These are phyloP conservation scores for Thera obeliscata DNA, from an alignment of 2,888 invertebrate genomes.

Conservation along the genomic window DNA sequence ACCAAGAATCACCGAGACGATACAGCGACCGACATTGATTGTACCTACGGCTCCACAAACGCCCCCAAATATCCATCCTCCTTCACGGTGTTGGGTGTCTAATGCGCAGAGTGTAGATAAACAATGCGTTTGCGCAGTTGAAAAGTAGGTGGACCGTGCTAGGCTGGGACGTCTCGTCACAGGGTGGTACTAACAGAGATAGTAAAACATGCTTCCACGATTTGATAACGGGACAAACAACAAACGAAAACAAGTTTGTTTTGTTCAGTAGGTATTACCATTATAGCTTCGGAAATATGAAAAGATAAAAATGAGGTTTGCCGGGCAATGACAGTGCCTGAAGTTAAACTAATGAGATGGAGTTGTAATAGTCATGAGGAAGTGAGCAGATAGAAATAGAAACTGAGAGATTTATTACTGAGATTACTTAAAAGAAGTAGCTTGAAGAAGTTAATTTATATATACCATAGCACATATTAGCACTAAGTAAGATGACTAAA, in stretches of 20 bases:
- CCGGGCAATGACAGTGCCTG: no score
- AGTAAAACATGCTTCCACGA: constrained; percentile 17
- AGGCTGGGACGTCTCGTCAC: constrained; percentile 19
- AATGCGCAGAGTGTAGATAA: constrained; percentile 12
- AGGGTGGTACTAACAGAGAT: constrained; percentile 8
- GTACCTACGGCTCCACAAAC: neutral
- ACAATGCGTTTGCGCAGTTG: constrained; percentile 13
- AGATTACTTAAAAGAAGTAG: no score
- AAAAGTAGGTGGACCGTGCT: constrained; percentile 17
- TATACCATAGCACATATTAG: no score
- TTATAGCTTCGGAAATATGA: neutral
- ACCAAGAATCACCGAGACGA: no score
- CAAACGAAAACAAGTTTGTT: neutral
- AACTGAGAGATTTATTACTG: no score
- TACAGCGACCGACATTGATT: no score
- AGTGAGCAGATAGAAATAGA: no score
- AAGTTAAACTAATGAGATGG: no score
- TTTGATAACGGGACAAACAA: constrained; percentile 12
- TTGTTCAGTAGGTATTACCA: neutral
- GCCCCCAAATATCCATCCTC: neutral
- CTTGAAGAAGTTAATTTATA: no score
- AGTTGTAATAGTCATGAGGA: no score
- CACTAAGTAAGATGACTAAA: no score
- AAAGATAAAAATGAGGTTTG: neutral
- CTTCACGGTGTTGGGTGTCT: constrained; percentile 7